phyloP scores from a whole-genome alignment of 2,888 invertebrate species.

The Abscondita cerata region DNA sequence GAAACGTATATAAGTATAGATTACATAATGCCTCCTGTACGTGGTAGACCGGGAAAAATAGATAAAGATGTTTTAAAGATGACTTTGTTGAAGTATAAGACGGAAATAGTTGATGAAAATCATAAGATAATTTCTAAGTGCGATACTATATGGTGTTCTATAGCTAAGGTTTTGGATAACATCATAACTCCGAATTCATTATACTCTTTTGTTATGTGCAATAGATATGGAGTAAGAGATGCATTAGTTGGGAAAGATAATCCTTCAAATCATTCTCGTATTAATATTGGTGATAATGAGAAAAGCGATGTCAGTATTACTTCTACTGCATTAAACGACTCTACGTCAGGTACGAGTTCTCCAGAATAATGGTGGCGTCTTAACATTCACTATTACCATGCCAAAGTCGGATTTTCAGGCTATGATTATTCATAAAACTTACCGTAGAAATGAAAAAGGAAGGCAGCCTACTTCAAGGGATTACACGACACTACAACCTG shows the following conservation, averaged over 20 bases:
- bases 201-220: not conserved
- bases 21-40: too few relatives aligned
- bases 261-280: not conserved
- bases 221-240: not conserved
- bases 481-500: not conserved
- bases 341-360: not conserved
- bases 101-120: not conserved
- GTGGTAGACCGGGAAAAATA: not conserved
- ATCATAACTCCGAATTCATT: not conserved
- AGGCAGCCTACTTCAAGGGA: not conserved
- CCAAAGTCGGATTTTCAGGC: not conserved
- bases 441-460: conserved; percentile 5
- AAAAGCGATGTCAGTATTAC: not conserved
- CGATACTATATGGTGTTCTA: not conserved
- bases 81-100: not conserved
- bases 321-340: not conserved
- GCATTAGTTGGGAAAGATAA: not conserved
- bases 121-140: not conserved
- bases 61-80: not conserved
- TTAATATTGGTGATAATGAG: not conserved
- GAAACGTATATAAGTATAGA: not conserved
- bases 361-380: not conserved
- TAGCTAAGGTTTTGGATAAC: conserved; percentile 2
- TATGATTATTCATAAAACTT: conserved; percentile 8
- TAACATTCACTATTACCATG: not conserved